Percentiles rank a stretch among this genome's conserved stretches.
These are phyloP conservation scores for Leptoclinus maculatus DNA, from an alignment of 2,797 vertebrate species.

Conservation along the genomic window DNA sequence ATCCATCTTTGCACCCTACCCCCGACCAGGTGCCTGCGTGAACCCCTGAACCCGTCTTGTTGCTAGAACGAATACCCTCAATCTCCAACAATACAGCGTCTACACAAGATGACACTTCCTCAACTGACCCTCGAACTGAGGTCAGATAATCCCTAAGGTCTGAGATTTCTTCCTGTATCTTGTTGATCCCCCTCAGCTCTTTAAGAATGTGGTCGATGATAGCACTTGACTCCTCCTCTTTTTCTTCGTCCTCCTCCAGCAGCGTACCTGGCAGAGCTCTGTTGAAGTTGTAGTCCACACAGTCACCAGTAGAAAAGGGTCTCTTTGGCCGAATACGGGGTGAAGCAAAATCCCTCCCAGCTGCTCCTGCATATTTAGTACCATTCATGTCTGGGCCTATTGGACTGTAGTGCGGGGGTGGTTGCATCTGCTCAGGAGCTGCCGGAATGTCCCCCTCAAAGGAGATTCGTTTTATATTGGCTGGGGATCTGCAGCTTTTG, in stretches of 20 bases:
- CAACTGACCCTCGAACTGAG: conserved; percentile 86
- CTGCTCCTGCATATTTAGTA: conserved; percentile 51
- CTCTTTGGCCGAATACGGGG: conserved; percentile 67
- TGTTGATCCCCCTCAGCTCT: conserved; percentile 86
- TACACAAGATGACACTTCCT: conserved; percentile 87
- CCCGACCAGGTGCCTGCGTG: conserved; percentile 74
- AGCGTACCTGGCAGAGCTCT: conserved; percentile 55
- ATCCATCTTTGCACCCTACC: conserved; percentile 58
- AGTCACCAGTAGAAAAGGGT: conserved; percentile 78
- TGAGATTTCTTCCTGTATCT: conserved; percentile 88
- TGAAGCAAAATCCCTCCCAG: conserved; percentile 48
- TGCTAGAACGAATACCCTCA: conserved; percentile 83
- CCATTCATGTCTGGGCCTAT: conserved; percentile 65
- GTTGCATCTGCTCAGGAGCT: conserved; percentile 48
- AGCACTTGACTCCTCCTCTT: conserved; percentile 83
- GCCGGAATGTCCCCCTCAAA: conserved; percentile 62
- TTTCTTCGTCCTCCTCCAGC: conserved; percentile 72
- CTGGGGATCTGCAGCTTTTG: conserved; percentile 66
- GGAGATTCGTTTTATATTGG: conserved; percentile 70
- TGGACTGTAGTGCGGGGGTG: conserved; percentile 25
- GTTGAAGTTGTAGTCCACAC: conserved; percentile 75
- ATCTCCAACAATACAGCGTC: conserved; percentile 86
- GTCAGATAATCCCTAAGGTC: conserved; percentile 85
- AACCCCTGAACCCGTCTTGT: conserved; percentile 60
- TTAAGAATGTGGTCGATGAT: conserved; percentile 87